Conservation (phyloP, 2,888 invertebrate species). For the Tridacna gigas region DNA sequence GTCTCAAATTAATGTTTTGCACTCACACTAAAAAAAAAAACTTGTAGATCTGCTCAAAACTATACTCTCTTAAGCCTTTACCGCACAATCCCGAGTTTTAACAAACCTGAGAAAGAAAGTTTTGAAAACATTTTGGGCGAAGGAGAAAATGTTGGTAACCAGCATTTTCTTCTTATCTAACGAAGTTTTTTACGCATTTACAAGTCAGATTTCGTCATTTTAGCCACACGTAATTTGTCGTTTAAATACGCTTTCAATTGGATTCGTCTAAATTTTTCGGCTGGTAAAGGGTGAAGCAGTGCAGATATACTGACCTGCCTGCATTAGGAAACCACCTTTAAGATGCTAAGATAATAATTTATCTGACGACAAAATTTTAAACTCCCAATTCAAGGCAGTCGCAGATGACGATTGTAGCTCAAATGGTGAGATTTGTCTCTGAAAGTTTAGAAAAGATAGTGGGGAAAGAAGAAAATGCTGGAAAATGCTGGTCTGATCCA, state of each 20-base stretch:
- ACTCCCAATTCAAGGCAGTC: background rate
- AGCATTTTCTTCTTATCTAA: background rate
- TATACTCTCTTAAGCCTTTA: too few species aligned
- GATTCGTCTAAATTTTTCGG: background rate
- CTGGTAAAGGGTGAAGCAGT: background rate
- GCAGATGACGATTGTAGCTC: background rate
- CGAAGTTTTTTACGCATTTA: background rate
- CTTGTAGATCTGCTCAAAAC: too few species aligned
- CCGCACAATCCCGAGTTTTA: too few species aligned
- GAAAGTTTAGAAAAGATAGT: too few species aligned
- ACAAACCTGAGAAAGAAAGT: too few species aligned
- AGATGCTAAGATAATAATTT: background rate
- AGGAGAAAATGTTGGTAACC: too few species aligned
- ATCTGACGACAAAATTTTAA: background rate
- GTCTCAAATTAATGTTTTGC: background rate
- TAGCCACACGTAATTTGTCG: background rate
- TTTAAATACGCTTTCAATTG: background rate
- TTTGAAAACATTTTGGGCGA: too few species aligned
- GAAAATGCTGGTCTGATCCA: background rate
- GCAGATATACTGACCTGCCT: background rate
- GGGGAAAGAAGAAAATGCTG: too few species aligned
- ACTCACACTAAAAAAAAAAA: too few species aligned
- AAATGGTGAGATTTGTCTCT: background rate
- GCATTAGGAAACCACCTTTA: too few species aligned
- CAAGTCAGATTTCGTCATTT: background rate